A percentile compares a stretch with the other conserved stretches of the same genome.
phyloP scores from a whole-genome alignment of 2,113 vertebrate genomes.

The Chloebia gouldiae region DNA sequence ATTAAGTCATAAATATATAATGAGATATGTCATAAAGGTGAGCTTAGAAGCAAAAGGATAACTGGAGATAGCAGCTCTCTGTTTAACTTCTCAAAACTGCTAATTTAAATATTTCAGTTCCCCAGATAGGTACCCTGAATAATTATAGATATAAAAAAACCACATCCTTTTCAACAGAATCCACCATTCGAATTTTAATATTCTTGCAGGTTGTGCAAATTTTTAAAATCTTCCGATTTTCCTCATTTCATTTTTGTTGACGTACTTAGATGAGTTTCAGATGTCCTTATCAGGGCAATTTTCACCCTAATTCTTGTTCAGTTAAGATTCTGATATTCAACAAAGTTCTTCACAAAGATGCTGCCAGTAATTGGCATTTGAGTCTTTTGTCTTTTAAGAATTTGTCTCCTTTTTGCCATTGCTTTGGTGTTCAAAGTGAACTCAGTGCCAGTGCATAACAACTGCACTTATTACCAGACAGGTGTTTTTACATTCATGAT shows the following conservation, averaged over 20 bases:
- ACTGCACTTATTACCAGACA: background rate
- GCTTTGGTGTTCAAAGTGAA: background rate
- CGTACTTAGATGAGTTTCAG: background rate
- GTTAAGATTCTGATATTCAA: background rate
- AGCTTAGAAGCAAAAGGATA: background rate
- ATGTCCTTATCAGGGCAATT: background rate
- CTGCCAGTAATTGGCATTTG: background rate
- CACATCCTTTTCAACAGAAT: background rate
- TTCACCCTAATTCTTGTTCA: background rate
- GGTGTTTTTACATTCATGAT: background rate
- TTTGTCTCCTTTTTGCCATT: background rate
- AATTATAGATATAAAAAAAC: background rate
- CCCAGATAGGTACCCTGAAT: background rate
- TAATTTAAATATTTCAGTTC: background rate
- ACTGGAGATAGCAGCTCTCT: background rate
- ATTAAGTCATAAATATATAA: background rate
- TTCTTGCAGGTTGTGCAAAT: background rate
- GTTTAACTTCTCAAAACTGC: background rate
- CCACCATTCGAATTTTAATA: background rate
- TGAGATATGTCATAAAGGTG: background rate
- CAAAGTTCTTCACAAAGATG: background rate
- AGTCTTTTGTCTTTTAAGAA: background rate
- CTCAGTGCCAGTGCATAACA: background rate
- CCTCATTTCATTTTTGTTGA: background rate
- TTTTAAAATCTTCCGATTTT: background rate